Evolutionary conservation across 2,113 vertebrate genomes (phyloP), one percentile per base, ranked within the genome.

Genomic region (Poicephalus gulielmi): DNA sequence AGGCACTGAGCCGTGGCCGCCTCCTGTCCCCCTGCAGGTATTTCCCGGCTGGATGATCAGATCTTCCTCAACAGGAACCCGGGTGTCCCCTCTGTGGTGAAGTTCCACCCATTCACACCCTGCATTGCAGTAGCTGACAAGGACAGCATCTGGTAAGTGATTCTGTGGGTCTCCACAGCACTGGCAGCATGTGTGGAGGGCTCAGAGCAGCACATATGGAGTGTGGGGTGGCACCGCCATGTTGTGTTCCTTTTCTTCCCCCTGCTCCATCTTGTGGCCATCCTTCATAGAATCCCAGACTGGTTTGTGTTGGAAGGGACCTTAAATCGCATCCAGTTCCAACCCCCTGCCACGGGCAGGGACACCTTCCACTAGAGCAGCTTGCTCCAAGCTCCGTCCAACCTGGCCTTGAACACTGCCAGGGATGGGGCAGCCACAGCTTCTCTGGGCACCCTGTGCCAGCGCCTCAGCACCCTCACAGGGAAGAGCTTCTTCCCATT

Each of bases 1-100:
- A 1, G 43, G 20, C 24, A 2, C 68, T 85, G 68, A 90, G 46
- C 82, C 3, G 1, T 16, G 71, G 33, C 75, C 31, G 15, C 53
- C 59, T 68, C 18, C 71, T 39, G n/a, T 80, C 25, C 68, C 50
- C 46, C 24, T 1, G 0, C 97, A 99, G 99, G 99, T 37, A 98
- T 99, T 46, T 98, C 99, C 49, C 97, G 99, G 37, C 97, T 99
- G 92, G 99, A 99, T 9, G 99, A 99, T 97, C 99, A 99, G 98
- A 99, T 99, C 96, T 99, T 99, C 97, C 99, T 99, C 96, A 99
- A 99, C 98, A 98, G 99, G 78, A 99, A 99, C 97, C 99, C 99
- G 0, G 99, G 99, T 0, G 99, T 99, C 10, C 99, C 99, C 30
- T 99, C 99, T 2, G 99, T 99, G 88, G 99, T 99, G 86, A 99